Percentiles rank a stretch among this genome's conserved stretches.
These are phyloP conservation scores for Lethrus apterus DNA, from an alignment of 1,140 invertebrate genomes.

Conservation along the genomic window DNA sequence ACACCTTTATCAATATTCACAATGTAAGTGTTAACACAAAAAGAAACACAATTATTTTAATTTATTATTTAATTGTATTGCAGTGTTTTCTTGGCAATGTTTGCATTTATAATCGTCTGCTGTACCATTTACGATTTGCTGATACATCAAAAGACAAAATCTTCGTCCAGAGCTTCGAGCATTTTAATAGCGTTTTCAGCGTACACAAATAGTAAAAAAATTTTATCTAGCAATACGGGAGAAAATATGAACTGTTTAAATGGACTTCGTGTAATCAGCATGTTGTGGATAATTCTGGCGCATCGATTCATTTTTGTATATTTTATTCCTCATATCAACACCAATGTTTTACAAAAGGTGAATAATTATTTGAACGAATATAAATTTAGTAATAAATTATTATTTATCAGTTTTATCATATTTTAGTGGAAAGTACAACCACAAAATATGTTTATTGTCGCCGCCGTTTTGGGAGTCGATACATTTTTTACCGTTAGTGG, in stretches of 20 bases:
- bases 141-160: constrained; percentile 22
- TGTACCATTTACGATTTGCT: constrained; percentile 22
- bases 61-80: constrained; percentile 15
- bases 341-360: constrained; percentile 18
- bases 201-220: constrained; percentile 34
- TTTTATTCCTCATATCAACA: constrained; percentile 22
- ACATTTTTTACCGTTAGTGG: constrained; percentile 53
- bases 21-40: constrained; percentile 13
- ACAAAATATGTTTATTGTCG: constrained; percentile 32
- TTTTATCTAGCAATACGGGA: constrained; percentile 30
- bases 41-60: constrained; percentile 5
- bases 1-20: constrained; percentile 3
- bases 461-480: constrained; percentile 46
- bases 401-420: not conserved
- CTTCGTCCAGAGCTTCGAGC: too few species aligned
- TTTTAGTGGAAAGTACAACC: constrained; percentile 37
- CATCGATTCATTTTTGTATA: constrained; percentile 41
- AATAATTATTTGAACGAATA: constrained; percentile 10
- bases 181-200: constrained; percentile 36
- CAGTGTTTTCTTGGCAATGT: constrained; percentile 14
- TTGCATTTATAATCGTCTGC: constrained; percentile 8
- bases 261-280: constrained; percentile 53
- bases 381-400: not conserved
- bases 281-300: constrained; percentile 61
- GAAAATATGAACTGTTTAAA: constrained; percentile 44